Conservation (phyloP, 92 coral and sea anemone species). For the Nematostella vectensis region DNA sequence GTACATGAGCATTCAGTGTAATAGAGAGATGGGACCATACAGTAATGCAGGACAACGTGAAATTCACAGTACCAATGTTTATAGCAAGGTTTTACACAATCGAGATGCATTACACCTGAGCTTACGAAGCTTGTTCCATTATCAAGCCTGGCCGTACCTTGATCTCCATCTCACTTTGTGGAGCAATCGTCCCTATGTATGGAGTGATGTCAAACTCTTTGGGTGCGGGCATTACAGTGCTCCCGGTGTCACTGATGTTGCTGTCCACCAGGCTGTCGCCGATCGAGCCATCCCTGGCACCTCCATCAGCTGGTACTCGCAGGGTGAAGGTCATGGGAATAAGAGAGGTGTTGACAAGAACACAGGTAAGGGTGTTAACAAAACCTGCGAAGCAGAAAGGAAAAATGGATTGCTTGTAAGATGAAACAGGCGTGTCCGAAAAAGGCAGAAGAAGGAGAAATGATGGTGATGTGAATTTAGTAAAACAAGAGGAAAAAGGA, state of each 20-base stretch:
- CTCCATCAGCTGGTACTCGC: slow-evolving; percentile 90
- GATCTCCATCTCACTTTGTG: slow-evolving; percentile 72
- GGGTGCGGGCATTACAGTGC: slow-evolving; percentile 43
- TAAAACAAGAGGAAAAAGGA: background rate
- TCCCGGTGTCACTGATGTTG: slow-evolving; percentile 60
- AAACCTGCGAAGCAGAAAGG: slow-evolving; percentile 66
- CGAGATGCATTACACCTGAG: no score
- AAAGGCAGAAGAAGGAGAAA: background rate
- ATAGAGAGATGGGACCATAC: no score
- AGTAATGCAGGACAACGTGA: no score
- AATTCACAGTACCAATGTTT: no score
- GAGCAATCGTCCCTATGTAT: slow-evolving; percentile 60
- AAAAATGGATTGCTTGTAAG: background rate
- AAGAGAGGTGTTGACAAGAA: slow-evolving; percentile 85
- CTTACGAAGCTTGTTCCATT: no score
- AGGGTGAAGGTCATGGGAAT: slow-evolving; percentile 90
- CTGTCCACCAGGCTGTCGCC: slow-evolving; percentile 67
- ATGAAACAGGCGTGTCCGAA: no score
- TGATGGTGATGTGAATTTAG: background rate
- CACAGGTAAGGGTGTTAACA: slow-evolving; percentile 73
- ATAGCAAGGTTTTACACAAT: no score
- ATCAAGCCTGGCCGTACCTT: no score
- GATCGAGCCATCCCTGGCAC: slow-evolving; percentile 29
- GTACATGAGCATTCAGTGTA: no score
- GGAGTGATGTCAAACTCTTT: slow-evolving; percentile 86